Evolutionary conservation across 2,797 vertebrate genomes (phyloP).

Genomic region (Xenentodon cancila): DNA sequence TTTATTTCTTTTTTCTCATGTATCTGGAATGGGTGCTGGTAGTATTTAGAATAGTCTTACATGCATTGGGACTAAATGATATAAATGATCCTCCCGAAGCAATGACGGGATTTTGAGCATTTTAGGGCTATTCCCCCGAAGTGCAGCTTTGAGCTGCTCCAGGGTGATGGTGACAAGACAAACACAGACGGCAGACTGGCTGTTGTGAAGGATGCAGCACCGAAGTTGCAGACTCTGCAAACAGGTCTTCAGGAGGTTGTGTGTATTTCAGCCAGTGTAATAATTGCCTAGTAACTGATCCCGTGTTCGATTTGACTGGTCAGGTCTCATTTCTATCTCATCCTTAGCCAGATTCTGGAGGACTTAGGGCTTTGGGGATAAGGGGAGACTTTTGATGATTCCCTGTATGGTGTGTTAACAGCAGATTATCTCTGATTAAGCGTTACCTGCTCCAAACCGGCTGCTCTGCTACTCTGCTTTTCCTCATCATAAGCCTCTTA

Average conservation of each 20-base stretch:
- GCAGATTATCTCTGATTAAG: conserved; percentile 84
- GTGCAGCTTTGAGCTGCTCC: conserved; percentile 24
- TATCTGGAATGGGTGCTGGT: too few species aligned
- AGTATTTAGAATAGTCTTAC: too few species aligned
- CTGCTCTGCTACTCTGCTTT: conserved; percentile 74
- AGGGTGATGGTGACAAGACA: conserved; percentile 40
- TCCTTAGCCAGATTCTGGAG: conserved; percentile 74
- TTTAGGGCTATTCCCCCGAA: conserved; percentile 22
- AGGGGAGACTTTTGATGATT: conserved; percentile 76
- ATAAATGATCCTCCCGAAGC: too few species aligned
- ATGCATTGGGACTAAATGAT: too few species aligned
- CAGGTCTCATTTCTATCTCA: conserved; percentile 75
- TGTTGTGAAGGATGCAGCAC: conserved; percentile 42
- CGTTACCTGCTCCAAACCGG: conserved; percentile 78
- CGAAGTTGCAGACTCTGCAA: conserved; percentile 47
- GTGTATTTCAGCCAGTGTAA: conserved; percentile 63
- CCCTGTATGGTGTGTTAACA: conserved; percentile 82
- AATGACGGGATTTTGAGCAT: background rate
- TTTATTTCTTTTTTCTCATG: too few species aligned
- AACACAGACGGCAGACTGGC: conserved; percentile 39
- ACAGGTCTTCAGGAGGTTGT: conserved; percentile 54
- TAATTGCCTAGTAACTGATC: conserved; percentile 78
- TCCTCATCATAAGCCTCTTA: conserved; percentile 78
- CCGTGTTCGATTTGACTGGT: conserved; percentile 75
- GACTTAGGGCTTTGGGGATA: conserved; percentile 79